These are phyloP conservation scores for Acestrorhynchus altus DNA, from an alignment of 2,797 vertebrate genomes.

Conservation along the genomic window DNA sequence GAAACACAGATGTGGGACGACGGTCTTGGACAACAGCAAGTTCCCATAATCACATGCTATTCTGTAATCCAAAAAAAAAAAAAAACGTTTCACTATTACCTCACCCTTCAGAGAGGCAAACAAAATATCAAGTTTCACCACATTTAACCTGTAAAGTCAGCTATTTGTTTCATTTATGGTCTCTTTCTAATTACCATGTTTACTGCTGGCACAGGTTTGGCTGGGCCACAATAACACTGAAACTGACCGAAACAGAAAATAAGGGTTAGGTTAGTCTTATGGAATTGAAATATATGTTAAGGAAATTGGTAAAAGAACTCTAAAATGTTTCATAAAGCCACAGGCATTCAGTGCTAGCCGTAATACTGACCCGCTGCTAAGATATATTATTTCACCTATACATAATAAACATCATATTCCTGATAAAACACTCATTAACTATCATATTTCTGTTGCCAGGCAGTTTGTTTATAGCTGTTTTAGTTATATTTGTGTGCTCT, in stretches of 20 bases:
- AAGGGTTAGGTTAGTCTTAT: not conserved
- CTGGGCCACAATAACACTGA: not conserved
- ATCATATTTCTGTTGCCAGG: not conserved
- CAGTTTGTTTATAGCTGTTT: not conserved
- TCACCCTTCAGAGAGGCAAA: slow-evolving; percentile 15
- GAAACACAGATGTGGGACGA: not conserved
- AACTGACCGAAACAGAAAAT: not conserved
- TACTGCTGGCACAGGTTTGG: not conserved
- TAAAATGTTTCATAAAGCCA: not conserved
- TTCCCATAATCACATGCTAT: slow-evolving; percentile 2
- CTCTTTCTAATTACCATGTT: slow-evolving; percentile 4
- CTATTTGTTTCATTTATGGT: slow-evolving; percentile 4
- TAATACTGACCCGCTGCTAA: too few relatives aligned
- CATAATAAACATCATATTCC: not conserved
- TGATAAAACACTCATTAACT: not conserved
- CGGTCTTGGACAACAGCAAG: not conserved
- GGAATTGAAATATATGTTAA: not conserved
- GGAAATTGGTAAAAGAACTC: not conserved
- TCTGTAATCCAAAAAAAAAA: slow-evolving; percentile 2
- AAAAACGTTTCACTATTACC: slow-evolving; percentile 3
- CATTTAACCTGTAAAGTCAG: slow-evolving; percentile 12
- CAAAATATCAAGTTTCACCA: slow-evolving; percentile 17
- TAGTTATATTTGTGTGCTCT: not conserved
- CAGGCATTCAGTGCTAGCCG: too few relatives aligned
- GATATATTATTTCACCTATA: not conserved